These are phyloP conservation scores for Athalia cordata DNA, from an alignment of 2,888 invertebrate species.

Conservation along the genomic window DNA sequence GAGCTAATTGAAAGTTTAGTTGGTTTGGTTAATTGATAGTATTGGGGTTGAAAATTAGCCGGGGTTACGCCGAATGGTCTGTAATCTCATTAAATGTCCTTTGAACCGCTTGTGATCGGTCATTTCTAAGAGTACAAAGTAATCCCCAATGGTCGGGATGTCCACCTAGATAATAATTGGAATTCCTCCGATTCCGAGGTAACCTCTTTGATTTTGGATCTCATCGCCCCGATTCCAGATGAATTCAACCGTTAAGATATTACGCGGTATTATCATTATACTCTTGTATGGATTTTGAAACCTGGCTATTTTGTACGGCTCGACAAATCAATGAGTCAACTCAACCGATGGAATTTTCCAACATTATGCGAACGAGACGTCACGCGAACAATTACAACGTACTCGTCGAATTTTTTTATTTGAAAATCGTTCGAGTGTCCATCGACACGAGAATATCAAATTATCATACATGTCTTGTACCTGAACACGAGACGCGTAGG, in stretches of 20 bases:
- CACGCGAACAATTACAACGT: too few species aligned
- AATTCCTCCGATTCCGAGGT: slow-evolving; percentile 11
- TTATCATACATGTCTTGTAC: too few species aligned
- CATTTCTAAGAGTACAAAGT: slow-evolving; percentile 25
- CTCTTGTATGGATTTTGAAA: too few species aligned
- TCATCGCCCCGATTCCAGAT: slow-evolving; percentile 1
- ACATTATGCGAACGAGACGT: too few species aligned
- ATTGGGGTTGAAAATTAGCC: slow-evolving; percentile 7
- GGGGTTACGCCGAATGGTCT: slow-evolving; percentile 18
- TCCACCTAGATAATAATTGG: neutral
- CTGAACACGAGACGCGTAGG: too few species aligned
- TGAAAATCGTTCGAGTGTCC: too few species aligned
- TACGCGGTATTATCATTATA: neutral
- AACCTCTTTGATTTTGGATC: neutral
- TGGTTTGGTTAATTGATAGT: slow-evolving; percentile 29
- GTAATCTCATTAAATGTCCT: slow-evolving; percentile 34
- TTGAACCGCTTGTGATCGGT: slow-evolving; percentile 29
- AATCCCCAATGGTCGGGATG: slow-evolving; percentile 20
- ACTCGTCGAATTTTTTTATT: too few species aligned
- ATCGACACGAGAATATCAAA: too few species aligned
- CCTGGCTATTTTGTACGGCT: too few species aligned
- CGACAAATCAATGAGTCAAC: too few species aligned
- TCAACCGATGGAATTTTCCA: too few species aligned
- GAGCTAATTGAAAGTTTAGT: slow-evolving; percentile 30
- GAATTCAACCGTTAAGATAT: neutral